These are phyloP conservation scores for Apeira syringaria DNA, from an alignment of 2,888 invertebrate genomes.

Conservation along the genomic window DNA sequence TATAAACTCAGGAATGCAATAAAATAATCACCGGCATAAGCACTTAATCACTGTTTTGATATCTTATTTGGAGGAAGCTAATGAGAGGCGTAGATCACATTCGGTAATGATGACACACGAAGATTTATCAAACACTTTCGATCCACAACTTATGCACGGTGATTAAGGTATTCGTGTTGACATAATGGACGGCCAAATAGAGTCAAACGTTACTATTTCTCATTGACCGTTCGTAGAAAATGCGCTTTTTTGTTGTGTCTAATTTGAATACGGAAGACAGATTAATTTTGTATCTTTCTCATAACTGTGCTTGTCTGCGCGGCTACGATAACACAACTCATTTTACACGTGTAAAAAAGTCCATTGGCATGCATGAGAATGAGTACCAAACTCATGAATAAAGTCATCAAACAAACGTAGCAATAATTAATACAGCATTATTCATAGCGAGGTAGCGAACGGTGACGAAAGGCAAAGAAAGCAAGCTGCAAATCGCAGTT, in stretches of 20 bases:
- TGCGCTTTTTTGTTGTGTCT: slow-evolving; percentile 12
- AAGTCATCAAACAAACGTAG: slow-evolving; percentile 54
- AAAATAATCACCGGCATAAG: slow-evolving; percentile 68
- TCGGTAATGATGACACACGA: slow-evolving; percentile 72
- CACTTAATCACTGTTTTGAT: slow-evolving; percentile 72
- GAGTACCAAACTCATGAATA: slow-evolving; percentile 55
- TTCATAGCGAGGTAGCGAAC: slow-evolving; percentile 52
- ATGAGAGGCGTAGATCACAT: slow-evolving; percentile 79
- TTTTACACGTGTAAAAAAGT: slow-evolving; percentile 28
- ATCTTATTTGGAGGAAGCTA: slow-evolving; percentile 78
- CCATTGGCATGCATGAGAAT: slow-evolving; percentile 41
- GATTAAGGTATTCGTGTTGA: slow-evolving; percentile 77
- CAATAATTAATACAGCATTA: slow-evolving; percentile 61
- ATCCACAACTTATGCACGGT: slow-evolving; percentile 71
- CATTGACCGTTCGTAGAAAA: slow-evolving; percentile 39
- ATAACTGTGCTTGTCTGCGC: slow-evolving; percentile 6
- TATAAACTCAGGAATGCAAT: slow-evolving; percentile 73
- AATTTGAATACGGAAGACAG: slow-evolving; percentile 15
- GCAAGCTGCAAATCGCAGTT: slow-evolving; percentile 50
- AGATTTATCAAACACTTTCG: slow-evolving; percentile 79
- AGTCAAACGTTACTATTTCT: slow-evolving; percentile 65
- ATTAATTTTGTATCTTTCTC: slow-evolving; percentile 3
- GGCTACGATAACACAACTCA: slow-evolving; percentile 8
- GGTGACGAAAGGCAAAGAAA: slow-evolving; percentile 60
- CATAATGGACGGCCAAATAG: slow-evolving; percentile 71